Percentiles rank a stretch among this genome's conserved stretches.
Evolutionary conservation across 2,888 invertebrate species (phyloP).

Genomic region (Ctena decussata): DNA sequence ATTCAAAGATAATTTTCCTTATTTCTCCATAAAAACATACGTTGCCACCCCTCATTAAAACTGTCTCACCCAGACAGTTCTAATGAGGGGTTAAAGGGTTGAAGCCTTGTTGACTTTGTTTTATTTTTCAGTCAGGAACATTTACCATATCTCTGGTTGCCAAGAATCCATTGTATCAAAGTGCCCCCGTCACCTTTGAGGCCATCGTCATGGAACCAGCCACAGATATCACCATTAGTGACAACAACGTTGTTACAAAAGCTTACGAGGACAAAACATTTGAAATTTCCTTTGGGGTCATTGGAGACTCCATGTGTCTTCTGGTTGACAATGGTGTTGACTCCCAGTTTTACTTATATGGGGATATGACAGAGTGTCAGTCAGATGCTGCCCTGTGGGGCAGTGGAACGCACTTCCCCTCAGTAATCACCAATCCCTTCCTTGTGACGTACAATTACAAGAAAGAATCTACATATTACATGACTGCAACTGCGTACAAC

Average conservation of each 20-base stretch:
- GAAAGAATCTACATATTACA: conserved; percentile 40
- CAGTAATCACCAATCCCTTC: conserved; percentile 17
- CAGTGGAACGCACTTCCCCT: neutral
- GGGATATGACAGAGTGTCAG: conserved; percentile 53
- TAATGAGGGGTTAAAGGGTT: too few relatives aligned
- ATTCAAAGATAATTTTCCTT: too few relatives aligned
- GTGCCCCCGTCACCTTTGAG: neutral
- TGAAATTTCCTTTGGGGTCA: conserved; percentile 63
- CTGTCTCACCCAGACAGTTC: too few relatives aligned
- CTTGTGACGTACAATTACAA: conserved; percentile 49
- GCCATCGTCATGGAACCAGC: conserved; percentile 64
- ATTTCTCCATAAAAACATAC: too few relatives aligned
- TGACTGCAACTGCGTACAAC: conserved; percentile 64
- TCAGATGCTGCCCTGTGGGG: neutral
- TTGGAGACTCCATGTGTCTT: conserved; percentile 76
- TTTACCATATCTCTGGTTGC: conserved; percentile 51
- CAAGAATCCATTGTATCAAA: conserved; percentile 52
- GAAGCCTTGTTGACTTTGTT: too few relatives aligned
- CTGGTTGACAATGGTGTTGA: conserved; percentile 76
- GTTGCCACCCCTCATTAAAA: too few relatives aligned
- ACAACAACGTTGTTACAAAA: conserved; percentile 40
- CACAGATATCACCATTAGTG: conserved; percentile 52
- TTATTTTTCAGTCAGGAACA: conserved; percentile 44
- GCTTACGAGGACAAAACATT: conserved; percentile 68
- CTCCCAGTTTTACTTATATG: conserved; percentile 47